Percentiles rank a stretch among this genome's conserved stretches.
Evolutionary conservation across 2,113 vertebrate genomes (phyloP).

Genomic region (Chascanopsetta lugubris): DNA sequence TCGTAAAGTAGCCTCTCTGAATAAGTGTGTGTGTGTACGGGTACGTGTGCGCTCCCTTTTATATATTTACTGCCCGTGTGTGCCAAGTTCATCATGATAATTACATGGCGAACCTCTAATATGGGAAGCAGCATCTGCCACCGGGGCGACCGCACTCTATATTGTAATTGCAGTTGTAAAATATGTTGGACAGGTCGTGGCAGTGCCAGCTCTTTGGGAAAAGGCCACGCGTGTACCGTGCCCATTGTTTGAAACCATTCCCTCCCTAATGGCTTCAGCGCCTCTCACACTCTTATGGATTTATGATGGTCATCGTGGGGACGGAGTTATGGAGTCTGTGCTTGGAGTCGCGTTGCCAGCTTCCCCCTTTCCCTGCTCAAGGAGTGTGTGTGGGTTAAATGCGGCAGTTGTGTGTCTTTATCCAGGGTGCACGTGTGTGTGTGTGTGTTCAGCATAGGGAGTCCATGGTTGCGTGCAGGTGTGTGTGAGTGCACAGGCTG

Average conservation of each 20-base stretch:
- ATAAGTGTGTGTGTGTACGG: constrained; percentile 8
- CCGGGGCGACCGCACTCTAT: constrained; percentile 36
- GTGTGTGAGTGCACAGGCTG: constrained; percentile 6
- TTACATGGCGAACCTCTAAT: constrained; percentile 67
- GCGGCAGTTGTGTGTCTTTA: too few relatives aligned
- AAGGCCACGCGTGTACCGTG: constrained; percentile 22
- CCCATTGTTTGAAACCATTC: constrained; percentile 50
- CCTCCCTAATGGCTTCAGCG: constrained; percentile 23
- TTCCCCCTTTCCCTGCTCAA: constrained; percentile 14
- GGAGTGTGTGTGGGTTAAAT: too few relatives aligned
- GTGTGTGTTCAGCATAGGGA: constrained; percentile 19
- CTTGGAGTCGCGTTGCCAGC: constrained; percentile 39
- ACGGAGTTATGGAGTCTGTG: constrained; percentile 13
- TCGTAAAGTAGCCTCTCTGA: neutral
- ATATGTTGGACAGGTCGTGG: constrained; percentile 47
- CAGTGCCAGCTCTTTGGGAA: constrained; percentile 46
- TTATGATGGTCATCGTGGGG: constrained; percentile 53
- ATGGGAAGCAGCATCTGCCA: constrained; percentile 59
- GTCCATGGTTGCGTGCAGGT: constrained; percentile 4
- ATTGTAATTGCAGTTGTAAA: constrained; percentile 67
- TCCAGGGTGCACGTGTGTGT: too few relatives aligned
- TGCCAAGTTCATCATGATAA: constrained; percentile 74
- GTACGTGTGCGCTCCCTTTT: constrained; percentile 9
- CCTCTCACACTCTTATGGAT: constrained; percentile 42
- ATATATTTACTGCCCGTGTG: constrained; percentile 61